phyloP scores from a whole-genome alignment of 2,113 vertebrate species.

The Hippoglossus stenolepis region DNA sequence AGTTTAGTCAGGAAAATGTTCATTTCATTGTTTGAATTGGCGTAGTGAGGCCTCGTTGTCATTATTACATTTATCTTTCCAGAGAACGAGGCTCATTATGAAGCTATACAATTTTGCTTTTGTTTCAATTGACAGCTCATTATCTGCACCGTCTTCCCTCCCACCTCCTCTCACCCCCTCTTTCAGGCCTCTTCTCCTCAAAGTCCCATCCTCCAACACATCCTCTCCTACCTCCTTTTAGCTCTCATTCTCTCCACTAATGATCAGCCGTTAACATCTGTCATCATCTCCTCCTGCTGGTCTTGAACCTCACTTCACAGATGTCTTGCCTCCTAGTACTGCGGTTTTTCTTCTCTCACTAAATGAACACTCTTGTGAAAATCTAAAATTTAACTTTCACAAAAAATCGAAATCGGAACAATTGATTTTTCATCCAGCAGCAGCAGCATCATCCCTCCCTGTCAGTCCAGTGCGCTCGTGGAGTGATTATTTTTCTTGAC shows the following conservation, averaged over 20 bases:
- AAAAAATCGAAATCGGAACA: neutral
- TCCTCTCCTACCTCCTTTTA: neutral
- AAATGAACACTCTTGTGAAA: no score
- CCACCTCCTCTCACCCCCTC: constrained; percentile 19
- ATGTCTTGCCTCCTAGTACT: neutral
- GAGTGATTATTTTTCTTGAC: constrained; percentile 16
- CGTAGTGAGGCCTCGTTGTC: constrained; percentile 26
- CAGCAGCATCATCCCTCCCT: neutral
- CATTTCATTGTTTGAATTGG: constrained; percentile 12
- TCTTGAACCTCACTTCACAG: neutral
- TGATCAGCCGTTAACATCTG: constrained; percentile 21
- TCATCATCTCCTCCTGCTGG: neutral
- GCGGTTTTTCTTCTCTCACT: neutral
- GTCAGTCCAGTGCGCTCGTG: neutral
- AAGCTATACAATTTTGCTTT: constrained; percentile 63
- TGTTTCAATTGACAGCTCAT: constrained; percentile 63
- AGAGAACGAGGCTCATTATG: constrained; percentile 56
- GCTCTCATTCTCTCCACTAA: neutral
- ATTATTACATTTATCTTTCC: constrained; percentile 48
- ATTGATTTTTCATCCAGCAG: constrained; percentile 17
- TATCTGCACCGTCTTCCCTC: constrained; percentile 45
- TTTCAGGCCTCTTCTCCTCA: constrained; percentile 6
- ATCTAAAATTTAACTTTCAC: neutral
- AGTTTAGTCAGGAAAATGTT: constrained; percentile 28
- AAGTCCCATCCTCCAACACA: neutral